Evolutionary conservation across 2,113 vertebrate species (phyloP).

Genomic region (Perca flavescens): DNA sequence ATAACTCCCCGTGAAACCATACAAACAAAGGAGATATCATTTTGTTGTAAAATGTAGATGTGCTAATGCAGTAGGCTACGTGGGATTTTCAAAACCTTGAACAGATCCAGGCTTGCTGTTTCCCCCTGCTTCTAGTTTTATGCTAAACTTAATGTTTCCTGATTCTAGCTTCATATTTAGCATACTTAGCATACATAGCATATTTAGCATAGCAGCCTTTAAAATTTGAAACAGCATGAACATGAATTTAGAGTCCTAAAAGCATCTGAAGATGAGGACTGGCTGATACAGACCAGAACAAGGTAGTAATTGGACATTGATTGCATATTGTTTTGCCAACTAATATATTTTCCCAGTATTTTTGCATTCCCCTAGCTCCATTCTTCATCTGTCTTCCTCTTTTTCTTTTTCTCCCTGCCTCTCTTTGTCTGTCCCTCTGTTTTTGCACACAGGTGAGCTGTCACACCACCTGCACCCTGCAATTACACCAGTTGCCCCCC

Average conservation of each 20-base stretch:
- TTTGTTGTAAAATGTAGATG: too few species aligned
- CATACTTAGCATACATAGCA: too few species aligned
- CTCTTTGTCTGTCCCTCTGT: constrained; percentile 35
- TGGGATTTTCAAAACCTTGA: too few species aligned
- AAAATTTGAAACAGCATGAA: not conserved
- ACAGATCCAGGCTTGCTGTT: too few species aligned
- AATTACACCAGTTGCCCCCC: constrained; percentile 60
- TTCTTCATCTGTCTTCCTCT: not conserved
- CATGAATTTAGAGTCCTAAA: too few species aligned
- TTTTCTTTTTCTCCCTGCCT: not conserved
- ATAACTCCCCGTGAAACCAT: too few species aligned
- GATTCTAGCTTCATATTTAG: too few species aligned
- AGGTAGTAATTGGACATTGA: not conserved
- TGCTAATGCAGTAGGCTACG: too few species aligned
- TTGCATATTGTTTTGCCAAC: not conserved
- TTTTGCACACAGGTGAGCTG: constrained; percentile 57
- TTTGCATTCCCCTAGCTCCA: not conserved
- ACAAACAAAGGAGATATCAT: too few species aligned
- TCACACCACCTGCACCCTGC: constrained; percentile 67
- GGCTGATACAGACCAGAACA: not conserved
- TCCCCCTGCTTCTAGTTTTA: not conserved
- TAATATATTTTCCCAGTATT: not conserved
- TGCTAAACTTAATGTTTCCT: not conserved
- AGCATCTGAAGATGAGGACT: not conserved
- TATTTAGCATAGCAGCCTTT: too few species aligned